Evolutionary conservation across 2,888 invertebrate species (phyloP).

Genomic region (Resseliella maxima): DNA sequence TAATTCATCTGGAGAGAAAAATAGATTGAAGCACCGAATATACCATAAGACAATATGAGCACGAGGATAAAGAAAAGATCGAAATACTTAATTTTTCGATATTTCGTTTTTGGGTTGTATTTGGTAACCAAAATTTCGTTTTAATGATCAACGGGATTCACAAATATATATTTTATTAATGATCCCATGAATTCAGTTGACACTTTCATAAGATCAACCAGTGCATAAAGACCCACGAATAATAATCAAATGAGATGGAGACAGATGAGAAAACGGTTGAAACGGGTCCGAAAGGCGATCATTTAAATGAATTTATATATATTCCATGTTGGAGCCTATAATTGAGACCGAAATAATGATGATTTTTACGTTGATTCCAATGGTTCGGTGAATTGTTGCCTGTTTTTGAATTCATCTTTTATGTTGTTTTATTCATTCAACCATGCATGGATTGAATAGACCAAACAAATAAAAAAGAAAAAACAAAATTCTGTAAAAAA

Average conservation of each 20-base stretch:
- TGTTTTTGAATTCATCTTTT: not conserved
- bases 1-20: not conserved
- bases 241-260: not conserved
- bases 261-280: not conserved
- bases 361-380: too few relatives aligned
- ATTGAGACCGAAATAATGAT: not conserved
- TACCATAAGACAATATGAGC: not conserved
- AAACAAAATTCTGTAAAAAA: too few relatives aligned
- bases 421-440: not conserved
- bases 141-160: not conserved
- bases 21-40: not conserved
- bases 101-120: not conserved
- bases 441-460: too few relatives aligned
- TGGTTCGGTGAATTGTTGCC: not conserved
- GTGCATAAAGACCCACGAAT: not conserved
- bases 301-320: not conserved
- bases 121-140: not conserved
- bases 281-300: not conserved
- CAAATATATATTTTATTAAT: slow-evolving; percentile 14
- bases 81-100: slow-evolving; percentile 35
- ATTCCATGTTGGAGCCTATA: not conserved
- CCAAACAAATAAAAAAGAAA: not conserved
- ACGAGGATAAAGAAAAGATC: slow-evolving; percentile 11
- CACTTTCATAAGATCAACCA: slow-evolving; percentile 12
- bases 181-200: slow-evolving; percentile 10